Percentiles rank a stretch among this genome's conserved stretches.
phyloP scores from a whole-genome alignment of 2,888 invertebrate genomes.

The Drosophila kanekoi region DNA sequence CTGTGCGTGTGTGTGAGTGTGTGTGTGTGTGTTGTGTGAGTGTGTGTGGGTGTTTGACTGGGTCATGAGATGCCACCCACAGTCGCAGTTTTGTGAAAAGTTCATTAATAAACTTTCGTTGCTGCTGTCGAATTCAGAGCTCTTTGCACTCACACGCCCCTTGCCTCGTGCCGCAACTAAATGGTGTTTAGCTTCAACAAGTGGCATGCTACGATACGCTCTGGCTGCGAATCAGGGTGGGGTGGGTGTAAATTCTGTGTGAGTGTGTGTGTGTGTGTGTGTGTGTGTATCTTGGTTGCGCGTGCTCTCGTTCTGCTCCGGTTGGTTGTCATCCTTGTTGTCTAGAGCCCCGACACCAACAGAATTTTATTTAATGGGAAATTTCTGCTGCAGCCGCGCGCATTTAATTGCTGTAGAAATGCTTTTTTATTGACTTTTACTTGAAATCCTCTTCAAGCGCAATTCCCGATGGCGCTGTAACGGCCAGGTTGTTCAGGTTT shows the following conservation, averaged over 20 bases:
- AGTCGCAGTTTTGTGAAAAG: constrained; percentile 55
- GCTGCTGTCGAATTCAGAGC: constrained; percentile 74
- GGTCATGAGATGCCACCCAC: constrained; percentile 47
- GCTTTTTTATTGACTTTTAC: constrained; percentile 77
- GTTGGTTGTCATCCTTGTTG: constrained; percentile 44
- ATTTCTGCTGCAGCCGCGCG: constrained; percentile 64
- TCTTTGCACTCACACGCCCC: constrained; percentile 22
- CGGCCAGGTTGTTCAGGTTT: background rate
- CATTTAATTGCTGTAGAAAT: constrained; percentile 74
- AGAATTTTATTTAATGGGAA: constrained; percentile 73
- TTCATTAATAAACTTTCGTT: constrained; percentile 78
- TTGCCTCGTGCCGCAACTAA: constrained; percentile 8
- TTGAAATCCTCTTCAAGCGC: constrained; percentile 60
- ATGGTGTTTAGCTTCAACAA: constrained; percentile 69
- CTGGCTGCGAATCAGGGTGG: too few species aligned
- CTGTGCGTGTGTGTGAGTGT: constrained; percentile 12
- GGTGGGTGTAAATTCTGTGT: background rate
- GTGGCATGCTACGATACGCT: constrained; percentile 58
- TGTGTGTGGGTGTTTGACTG: constrained; percentile 38
- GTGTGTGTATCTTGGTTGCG: constrained; percentile 12
- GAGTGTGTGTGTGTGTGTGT: background rate
- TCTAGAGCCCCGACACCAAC: constrained; percentile 64
- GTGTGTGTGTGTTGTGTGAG: constrained; percentile 11
- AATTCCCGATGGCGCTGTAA: constrained; percentile 26
- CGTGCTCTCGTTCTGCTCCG: constrained; percentile 25